phyloP scores from a whole-genome alignment of 2,797 vertebrate species.

The Neomorphus geoffroyi region DNA sequence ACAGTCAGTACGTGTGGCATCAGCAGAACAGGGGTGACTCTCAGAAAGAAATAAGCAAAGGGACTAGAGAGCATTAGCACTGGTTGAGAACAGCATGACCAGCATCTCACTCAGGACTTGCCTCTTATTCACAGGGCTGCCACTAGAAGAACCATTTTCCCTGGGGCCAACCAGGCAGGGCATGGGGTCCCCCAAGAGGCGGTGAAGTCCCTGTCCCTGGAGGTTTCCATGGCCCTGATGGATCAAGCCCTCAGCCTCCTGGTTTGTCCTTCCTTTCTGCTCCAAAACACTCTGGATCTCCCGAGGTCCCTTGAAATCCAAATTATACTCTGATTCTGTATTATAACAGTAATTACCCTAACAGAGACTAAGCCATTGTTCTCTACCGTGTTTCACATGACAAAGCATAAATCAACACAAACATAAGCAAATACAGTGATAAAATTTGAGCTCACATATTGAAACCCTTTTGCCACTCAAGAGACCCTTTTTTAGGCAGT shows the following conservation, averaged over 20 bases:
- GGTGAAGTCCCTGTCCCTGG: background rate
- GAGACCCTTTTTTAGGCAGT: background rate
- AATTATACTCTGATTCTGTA: background rate
- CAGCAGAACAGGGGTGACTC: background rate
- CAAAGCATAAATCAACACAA: background rate
- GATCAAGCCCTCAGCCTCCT: background rate
- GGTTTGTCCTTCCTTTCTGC: accelerated
- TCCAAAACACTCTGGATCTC: background rate
- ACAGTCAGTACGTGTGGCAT: background rate
- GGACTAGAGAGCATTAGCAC: background rate
- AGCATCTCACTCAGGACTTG: accelerated
- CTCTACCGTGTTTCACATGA: background rate
- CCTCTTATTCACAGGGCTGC: background rate
- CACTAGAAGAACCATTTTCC: background rate
- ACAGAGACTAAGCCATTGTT: background rate
- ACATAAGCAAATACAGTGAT: background rate
- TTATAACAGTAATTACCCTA: background rate
- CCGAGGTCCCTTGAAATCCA: background rate
- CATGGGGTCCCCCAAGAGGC: background rate
- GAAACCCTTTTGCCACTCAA: background rate
- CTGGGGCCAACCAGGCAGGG: background rate
- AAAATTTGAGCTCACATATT: background rate
- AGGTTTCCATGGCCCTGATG: background rate
- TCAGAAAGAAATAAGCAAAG: background rate
- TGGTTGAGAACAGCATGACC: background rate